Conservation (phyloP, 2,888 invertebrate species). For the Hofmannophila pseudospretella region DNA sequence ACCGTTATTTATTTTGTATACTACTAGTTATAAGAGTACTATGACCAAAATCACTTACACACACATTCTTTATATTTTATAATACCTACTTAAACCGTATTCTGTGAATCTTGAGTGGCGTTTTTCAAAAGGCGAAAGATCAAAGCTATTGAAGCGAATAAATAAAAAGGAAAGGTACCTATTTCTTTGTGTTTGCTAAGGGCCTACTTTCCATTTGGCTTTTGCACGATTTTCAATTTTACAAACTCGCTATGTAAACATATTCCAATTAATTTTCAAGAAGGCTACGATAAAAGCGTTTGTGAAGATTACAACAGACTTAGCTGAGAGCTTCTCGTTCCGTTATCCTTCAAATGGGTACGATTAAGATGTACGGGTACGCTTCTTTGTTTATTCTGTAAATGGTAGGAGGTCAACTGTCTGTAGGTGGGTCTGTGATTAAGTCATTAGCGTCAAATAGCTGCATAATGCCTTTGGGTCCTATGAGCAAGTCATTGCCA, state of each 20-base stretch:
- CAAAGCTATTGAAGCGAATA: conserved; percentile 50
- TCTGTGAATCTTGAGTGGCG: conserved; percentile 41
- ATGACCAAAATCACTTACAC: no score
- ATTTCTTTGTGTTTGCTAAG: conserved; percentile 35
- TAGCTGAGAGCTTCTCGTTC: not conserved
- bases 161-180: conserved; percentile 40
- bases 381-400: conserved; percentile 15
- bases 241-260: conserved; percentile 22
- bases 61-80: no score
- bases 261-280: conserved; percentile 13
- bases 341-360: conserved; percentile 5
- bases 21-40: no score
- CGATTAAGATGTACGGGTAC: conserved; percentile 3
- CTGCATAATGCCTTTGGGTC: conserved; percentile 27
- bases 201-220: conserved; percentile 29
- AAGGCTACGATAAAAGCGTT: conserved; percentile 4
- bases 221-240: conserved; percentile 27
- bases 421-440: conserved; percentile 33
- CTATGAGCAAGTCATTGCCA: conserved; percentile 24
- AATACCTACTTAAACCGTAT: conserved; percentile 39
- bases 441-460: conserved; percentile 38
- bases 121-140: conserved; percentile 49
- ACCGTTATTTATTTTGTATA: no score
- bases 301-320: conserved; percentile 4
- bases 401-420: conserved; percentile 26